Percentiles rank a stretch among this genome's conserved stretches.
phyloP scores from a whole-genome alignment of 2,797 vertebrate species.

The Rallus crepitans region DNA sequence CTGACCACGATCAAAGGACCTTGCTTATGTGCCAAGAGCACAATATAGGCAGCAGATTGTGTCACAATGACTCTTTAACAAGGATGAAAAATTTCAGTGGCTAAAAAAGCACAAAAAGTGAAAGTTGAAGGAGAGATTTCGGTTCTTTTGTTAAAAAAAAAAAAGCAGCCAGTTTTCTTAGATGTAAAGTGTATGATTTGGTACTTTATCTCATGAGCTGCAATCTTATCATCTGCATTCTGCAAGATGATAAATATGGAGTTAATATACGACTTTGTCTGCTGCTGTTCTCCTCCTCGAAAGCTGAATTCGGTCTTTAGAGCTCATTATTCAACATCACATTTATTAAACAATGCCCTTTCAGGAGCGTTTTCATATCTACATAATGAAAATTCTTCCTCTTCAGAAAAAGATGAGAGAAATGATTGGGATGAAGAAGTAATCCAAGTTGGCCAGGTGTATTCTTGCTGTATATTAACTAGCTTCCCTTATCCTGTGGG shows the following conservation, averaged over 20 bases:
- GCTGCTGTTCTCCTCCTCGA: conserved; percentile 51
- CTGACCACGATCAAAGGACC: conserved; percentile 70
- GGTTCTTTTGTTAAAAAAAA: conserved; percentile 35
- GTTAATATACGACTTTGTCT: conserved; percentile 73
- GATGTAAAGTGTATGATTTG: conserved; percentile 9
- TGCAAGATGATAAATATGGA: conserved; percentile 69
- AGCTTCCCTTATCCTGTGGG: background rate
- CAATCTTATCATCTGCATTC: conserved; percentile 69
- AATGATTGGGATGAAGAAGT: conserved; percentile 45
- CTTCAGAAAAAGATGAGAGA: conserved; percentile 62
- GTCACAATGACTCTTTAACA: conserved; percentile 6
- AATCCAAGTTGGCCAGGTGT: conserved; percentile 59
- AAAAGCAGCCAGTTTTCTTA: background rate
- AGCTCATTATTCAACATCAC: conserved; percentile 67
- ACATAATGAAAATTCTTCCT: conserved; percentile 70
- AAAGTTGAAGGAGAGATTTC: conserved; percentile 6
- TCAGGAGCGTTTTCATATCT: conserved; percentile 67
- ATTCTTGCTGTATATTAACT: conserved; percentile 12
- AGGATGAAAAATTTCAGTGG: conserved; percentile 16
- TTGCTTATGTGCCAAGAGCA: conserved; percentile 61
- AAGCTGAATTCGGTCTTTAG: conserved; percentile 70
- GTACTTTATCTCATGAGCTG: conserved; percentile 42
- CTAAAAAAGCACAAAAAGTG: conserved; percentile 9
- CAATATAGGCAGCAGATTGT: conserved; percentile 45
- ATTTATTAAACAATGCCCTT: conserved; percentile 74